These are phyloP conservation scores for Ophioninae sp. DNA, from an alignment of 2,888 invertebrate species.

Conservation along the genomic window DNA sequence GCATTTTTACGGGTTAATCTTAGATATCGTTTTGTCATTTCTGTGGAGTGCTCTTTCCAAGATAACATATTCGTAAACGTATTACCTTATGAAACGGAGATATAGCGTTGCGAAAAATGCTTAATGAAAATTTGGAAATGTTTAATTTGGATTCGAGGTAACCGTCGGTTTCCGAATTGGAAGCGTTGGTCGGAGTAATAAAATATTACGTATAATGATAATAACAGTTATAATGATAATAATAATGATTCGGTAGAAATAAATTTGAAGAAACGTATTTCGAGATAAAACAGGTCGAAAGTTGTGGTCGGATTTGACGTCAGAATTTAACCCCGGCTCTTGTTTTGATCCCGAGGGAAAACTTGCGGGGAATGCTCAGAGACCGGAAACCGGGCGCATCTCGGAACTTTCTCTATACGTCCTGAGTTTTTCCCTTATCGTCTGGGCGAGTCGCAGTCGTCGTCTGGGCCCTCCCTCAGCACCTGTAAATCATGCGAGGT, in stretches of 20 bases:
- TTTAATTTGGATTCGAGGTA: not conserved
- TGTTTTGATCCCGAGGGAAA: conserved; percentile 33
- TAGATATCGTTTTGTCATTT: not conserved
- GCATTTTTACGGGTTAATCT: not conserved
- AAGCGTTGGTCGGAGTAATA: not conserved
- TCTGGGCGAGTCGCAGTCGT: conserved; percentile 47
- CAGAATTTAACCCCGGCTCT: not conserved
- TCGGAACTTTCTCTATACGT: conserved; percentile 30
- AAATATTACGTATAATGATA: not conserved
- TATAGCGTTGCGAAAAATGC: not conserved
- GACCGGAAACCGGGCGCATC: conserved; percentile 25
- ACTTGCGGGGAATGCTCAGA: conserved; percentile 21
- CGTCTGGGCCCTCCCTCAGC: conserved; percentile 29
- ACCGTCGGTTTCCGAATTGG: not conserved
- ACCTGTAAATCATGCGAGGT: conserved; percentile 70
- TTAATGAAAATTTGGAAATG: not conserved
- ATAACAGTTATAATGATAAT: not conserved
- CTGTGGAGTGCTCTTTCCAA: not conserved
- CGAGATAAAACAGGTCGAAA: not conserved
- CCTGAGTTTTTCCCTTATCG: conserved; percentile 34
- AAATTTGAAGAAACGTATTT: not conserved
- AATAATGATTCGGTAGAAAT: not conserved
- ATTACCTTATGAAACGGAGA: not conserved
- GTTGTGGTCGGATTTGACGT: not conserved
- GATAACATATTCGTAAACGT: not conserved